These are phyloP conservation scores for Rhagium mordax DNA, from an alignment of 2,888 invertebrate genomes.

Conservation along the genomic window DNA sequence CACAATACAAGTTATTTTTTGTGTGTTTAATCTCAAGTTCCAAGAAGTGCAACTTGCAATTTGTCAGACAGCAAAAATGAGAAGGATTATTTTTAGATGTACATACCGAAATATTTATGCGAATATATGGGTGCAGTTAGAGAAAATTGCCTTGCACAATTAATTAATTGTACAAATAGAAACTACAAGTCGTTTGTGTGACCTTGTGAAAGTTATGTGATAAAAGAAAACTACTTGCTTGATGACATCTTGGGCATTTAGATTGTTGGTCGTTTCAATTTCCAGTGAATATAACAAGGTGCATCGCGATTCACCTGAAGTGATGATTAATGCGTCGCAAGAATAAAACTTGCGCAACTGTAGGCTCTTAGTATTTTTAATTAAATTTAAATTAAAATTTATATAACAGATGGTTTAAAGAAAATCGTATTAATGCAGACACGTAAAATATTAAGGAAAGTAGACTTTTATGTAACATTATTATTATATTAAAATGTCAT, in stretches of 20 bases:
- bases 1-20: no score
- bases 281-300: neutral
- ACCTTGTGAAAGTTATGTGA: slow-evolving; percentile 21
- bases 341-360: neutral
- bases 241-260: neutral
- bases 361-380: no score
- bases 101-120: neutral
- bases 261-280: neutral
- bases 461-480: no score
- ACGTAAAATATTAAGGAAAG: no score
- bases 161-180: slow-evolving; percentile 22
- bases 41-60: neutral
- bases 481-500: no score
- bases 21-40: no score
- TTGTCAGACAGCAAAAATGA: neutral
- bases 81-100: neutral
- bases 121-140: neutral
- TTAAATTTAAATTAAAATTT: neutral
- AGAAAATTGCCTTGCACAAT: slow-evolving; percentile 24
- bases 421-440: neutral
- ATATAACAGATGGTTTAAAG: neutral
- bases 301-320: neutral
- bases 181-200: slow-evolving; percentile 13
- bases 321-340: neutral
- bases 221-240: slow-evolving; percentile 3